Base-by-base conservation (phyloP, 2,888 invertebrate genomes). In the Oscheius onirici region DNA sequence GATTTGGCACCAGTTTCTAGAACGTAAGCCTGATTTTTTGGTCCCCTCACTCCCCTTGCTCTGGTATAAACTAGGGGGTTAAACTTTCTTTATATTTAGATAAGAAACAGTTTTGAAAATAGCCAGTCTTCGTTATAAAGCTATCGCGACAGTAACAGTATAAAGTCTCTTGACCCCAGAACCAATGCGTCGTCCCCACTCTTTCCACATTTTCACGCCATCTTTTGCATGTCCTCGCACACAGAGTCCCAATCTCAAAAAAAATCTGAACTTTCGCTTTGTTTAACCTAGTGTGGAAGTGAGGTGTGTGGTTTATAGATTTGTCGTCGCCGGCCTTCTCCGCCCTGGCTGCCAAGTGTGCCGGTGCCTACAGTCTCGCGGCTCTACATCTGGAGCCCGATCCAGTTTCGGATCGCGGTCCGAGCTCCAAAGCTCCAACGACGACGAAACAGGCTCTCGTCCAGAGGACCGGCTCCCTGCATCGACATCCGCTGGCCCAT, bases 291-390 rank as follows among this genome's bases (percentile, higher is more conserved):
- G 58, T 58, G 60, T 69, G 60, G 60, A 57, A 61, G 70, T 70
- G 61, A 52, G 55, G 66, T 66, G n/a, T n/a, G 66, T 54, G 66
- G 52, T 63, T 63, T 49, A n/a, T n/a, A 66, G 66, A 66, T 66
- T 20, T 66, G 24, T 57, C 68, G 26, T 70, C 70, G 17, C 61
- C 76, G 55, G 80, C 75, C 63, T 81, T 79, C 75, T 75, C 73
- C 13, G 75, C 73, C 20, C 49, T 81, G 73, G 78, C 81, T 34
- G 81, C 81, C 60, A 76, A 78, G 57, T 81, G 81, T 61, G 80
- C 80, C 17, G 79, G 79, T 28, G 78, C 81, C 63, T 81, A 80
- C 60, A 79, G 78, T 15, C 68, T 81, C 26, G 78, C 80, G 8
- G 80, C 80, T n/a, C 73, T 80, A 17, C 80, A 80, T 57, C 71